Evolutionary conservation across 2,797 vertebrate genomes (phyloP).

Genomic region (Salarias fasciatus): DNA sequence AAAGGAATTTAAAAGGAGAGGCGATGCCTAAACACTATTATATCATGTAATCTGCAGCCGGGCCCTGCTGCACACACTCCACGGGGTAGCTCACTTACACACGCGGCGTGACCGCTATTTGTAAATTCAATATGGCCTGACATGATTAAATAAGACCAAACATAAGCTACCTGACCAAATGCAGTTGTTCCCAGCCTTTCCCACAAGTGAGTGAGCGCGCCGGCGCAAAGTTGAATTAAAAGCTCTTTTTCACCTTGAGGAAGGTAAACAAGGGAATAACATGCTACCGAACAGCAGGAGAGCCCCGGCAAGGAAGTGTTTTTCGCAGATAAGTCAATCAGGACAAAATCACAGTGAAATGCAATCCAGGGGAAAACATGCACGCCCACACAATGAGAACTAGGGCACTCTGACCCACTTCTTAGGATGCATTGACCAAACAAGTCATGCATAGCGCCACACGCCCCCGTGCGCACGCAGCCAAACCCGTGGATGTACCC

Average conservation of each 20-base stretch:
- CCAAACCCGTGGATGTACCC: conserved; percentile 37
- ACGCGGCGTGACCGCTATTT: conserved; percentile 78
- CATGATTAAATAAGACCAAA: conserved; percentile 83
- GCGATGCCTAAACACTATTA: conserved; percentile 81
- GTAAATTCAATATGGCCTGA: conserved; percentile 81
- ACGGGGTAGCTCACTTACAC: conserved; percentile 75
- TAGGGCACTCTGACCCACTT: conserved; percentile 84
- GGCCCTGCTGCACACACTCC: conserved; percentile 73
- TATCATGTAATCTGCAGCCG: conserved; percentile 82
- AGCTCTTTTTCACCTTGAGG: conserved; percentile 72
- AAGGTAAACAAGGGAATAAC: conserved; percentile 71
- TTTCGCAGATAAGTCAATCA: conserved; percentile 75
- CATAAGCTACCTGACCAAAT: conserved; percentile 77
- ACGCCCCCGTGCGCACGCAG: conserved; percentile 37
- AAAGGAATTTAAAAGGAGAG: conserved; percentile 83
- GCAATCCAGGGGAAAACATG: conserved; percentile 54
- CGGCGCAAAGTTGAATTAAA: conserved; percentile 68
- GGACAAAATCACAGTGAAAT: conserved; percentile 70
- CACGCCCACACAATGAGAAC: conserved; percentile 73
- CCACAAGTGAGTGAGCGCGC: conserved; percentile 42
- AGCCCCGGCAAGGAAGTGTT: conserved; percentile 51
- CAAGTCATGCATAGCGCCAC: conserved; percentile 66
- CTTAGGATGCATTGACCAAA: conserved; percentile 80
- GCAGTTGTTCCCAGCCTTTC: conserved; percentile 60
- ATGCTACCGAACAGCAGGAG: conserved; percentile 64